phyloP scores from a whole-genome alignment of 2,113 vertebrate species.

The Myiozetetes cayanensis region DNA sequence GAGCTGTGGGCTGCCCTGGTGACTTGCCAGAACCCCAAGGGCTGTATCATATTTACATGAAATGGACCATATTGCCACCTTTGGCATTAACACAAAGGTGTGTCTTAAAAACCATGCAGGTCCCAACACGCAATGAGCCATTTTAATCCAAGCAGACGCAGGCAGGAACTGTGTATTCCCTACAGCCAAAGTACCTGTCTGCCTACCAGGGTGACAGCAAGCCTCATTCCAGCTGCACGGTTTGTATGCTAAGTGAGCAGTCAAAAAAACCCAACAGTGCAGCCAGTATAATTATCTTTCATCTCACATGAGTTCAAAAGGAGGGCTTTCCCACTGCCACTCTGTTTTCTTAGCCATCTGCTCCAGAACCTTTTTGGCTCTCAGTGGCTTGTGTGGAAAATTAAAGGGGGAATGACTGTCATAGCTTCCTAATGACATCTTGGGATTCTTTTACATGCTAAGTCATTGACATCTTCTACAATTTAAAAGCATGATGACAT shows the following conservation, averaged over 20 bases:
- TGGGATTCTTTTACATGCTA: conserved; percentile 19
- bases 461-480: conserved; percentile 11
- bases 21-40: conserved; percentile 29
- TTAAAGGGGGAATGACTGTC: conserved; percentile 14
- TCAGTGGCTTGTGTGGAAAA: conserved; percentile 15
- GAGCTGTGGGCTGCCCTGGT: not conserved
- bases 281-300: conserved; percentile 16
- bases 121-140: not conserved
- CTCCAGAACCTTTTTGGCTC: conserved; percentile 1
- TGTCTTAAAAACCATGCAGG: not conserved
- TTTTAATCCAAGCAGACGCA: not conserved
- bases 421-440: conserved; percentile 24
- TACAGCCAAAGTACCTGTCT: not conserved
- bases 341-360: not conserved
- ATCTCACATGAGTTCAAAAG: conserved; percentile 31
- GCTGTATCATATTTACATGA: not conserved
- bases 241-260: conserved; percentile 14
- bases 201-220: conserved; percentile 31
- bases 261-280: not conserved
- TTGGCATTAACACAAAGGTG: conserved; percentile 16
- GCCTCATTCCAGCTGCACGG: not conserved
- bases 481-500: conserved; percentile 30
- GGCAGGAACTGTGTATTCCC: conserved; percentile 8
- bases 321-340: conserved; percentile 5
- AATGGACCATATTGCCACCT: conserved; percentile 20